A percentile compares a stretch with the other conserved stretches of the same genome.
Conservation (phyloP, 2,888 invertebrate genomes). For the Didymodactylos carnosus region DNA sequence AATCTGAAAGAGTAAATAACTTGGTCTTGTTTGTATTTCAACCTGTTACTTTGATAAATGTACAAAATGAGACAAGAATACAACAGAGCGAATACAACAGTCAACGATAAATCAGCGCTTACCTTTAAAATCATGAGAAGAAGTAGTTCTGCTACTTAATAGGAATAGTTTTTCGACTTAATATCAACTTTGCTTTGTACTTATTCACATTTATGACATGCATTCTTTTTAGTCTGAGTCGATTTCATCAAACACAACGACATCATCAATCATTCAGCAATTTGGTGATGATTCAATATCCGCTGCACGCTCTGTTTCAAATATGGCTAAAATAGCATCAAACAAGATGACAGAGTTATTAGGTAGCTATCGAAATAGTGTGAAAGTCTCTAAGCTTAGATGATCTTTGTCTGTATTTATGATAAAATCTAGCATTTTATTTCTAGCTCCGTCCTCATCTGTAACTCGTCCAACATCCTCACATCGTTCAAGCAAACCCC, state of each 20-base stretch:
- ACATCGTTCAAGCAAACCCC: neutral
- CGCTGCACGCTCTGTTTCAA: neutral
- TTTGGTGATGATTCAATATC: neutral
- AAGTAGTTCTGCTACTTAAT: too few relatives aligned
- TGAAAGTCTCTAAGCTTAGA: too few relatives aligned
- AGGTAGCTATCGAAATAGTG: neutral
- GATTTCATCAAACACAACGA: too few relatives aligned
- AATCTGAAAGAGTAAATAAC: neutral
- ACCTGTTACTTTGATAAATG: neutral
- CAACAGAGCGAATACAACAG: neutral
- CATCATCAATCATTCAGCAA: neutral
- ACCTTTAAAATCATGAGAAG: too few relatives aligned
- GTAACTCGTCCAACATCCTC: neutral
- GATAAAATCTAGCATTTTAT: too few relatives aligned
- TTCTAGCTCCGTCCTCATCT: neutral
- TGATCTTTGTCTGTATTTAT: too few relatives aligned
- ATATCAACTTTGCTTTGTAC: too few relatives aligned
- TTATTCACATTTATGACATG: too few relatives aligned
- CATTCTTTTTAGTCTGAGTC: too few relatives aligned
- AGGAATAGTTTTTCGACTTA: too few relatives aligned
- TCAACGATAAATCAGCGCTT: too few relatives aligned
- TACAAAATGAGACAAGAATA: neutral
- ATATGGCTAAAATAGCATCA: neutral
- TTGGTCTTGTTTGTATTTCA: neutral
- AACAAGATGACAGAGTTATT: neutral